Base-by-base conservation (phyloP, 2,888 invertebrate genomes). In the Xylota segnis region DNA sequence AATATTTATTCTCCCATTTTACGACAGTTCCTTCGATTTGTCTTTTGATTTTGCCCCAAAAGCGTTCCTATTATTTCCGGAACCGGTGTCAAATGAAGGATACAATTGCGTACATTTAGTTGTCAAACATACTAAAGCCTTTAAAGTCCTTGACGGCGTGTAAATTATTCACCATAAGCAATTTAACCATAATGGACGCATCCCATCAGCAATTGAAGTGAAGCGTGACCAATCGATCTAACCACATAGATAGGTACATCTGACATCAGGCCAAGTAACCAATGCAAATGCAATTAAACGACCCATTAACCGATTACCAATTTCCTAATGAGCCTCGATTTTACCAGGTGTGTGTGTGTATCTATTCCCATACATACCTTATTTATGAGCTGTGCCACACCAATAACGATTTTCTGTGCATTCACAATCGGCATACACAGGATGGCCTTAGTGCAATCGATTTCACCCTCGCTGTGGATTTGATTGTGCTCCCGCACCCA, bases 341-440 rank as follows among this genome's bases (percentile, higher is more conserved):
- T 16, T 3, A 4, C 7, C 3, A 7, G 12, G 7, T 2, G 5
- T 9, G n/a, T 18, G 16, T 9, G 0, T 7, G 14, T 6, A 5
- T 6, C 16, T 10, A 7, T 10, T 9, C 18, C 12, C 10, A 32
- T 43, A 66, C 88, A 83, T 91, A 95, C 95, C 95, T 98, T 98
- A 92, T 98, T 98, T 74, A 98, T 97, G 83, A 98, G 93, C 90
- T 98, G 98, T 6, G 98, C 97, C 7, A 98, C 98, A 18, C 97
- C 98, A 89, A 98, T 97, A 4, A 98, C 96, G 84, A 94, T 95
- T 89, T 96, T 96, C 90, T 97, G 96, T 0, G 97, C 97, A 91
- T 98, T 98, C 50, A 96, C 96, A 87, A 98, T 98, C 4, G 98
- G 98, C 96, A 98, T 97, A 90, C 97, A 97, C 1, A 98, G 94